phyloP scores from a whole-genome alignment of 2,113 vertebrate species.

The Aphelocoma coerulescens region DNA sequence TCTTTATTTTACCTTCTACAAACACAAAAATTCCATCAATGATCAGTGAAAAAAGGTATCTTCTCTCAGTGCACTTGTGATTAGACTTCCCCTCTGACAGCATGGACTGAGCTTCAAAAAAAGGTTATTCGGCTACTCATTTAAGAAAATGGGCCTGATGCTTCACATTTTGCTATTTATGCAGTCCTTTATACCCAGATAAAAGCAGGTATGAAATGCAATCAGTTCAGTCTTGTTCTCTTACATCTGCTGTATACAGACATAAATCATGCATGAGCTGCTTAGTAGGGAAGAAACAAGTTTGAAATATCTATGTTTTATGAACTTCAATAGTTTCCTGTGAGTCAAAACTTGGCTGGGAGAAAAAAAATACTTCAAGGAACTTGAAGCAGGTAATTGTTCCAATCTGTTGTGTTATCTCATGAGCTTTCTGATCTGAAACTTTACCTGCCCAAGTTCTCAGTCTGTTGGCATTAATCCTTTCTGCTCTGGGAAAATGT shows the following conservation, averaged over 20 bases:
- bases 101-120: not conserved
- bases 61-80: not conserved
- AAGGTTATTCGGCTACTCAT: not conserved
- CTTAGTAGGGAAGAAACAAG: not conserved
- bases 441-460: not conserved
- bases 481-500: not conserved
- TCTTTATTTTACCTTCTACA: not conserved
- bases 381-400: not conserved
- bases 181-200: not conserved
- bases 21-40: not conserved
- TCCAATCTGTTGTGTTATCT: not conserved
- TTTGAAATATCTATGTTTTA: conserved; percentile 19
- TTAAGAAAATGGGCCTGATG: not conserved
- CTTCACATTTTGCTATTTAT: not conserved
- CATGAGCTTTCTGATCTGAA: not conserved
- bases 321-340: not conserved
- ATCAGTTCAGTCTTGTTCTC: conserved; percentile 43
- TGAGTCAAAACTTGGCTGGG: not conserved
- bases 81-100: not conserved
- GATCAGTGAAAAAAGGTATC: not conserved
- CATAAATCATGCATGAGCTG: conserved; percentile 50
- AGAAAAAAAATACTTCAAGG: not conserved
- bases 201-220: conserved; percentile 48
- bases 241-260: conserved; percentile 6
- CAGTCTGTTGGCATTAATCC: not conserved